phyloP scores from a whole-genome alignment of 2,888 invertebrate genomes.

The Plusia festucae region DNA sequence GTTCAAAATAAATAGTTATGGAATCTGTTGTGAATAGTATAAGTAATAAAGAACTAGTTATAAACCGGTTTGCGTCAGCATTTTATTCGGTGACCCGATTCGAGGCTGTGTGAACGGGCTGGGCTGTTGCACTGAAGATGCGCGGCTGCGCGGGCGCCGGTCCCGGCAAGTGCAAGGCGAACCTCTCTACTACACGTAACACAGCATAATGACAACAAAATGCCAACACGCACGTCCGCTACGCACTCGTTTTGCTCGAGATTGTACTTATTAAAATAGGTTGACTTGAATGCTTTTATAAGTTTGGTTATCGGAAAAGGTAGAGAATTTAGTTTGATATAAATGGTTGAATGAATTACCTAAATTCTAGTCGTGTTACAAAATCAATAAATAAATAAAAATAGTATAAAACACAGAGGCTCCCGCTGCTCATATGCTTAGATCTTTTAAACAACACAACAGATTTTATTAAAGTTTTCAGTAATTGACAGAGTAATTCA shows the following conservation, averaged over 20 bases:
- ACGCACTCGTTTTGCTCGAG: slow-evolving; percentile 45
- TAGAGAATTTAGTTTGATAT: background rate
- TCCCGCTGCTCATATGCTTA: too few species aligned
- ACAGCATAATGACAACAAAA: slow-evolving; percentile 70
- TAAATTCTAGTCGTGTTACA: too few species aligned
- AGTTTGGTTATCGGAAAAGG: slow-evolving; percentile 1
- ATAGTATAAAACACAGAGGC: too few species aligned
- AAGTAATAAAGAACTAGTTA: slow-evolving; percentile 39
- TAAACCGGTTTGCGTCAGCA: slow-evolving; percentile 55
- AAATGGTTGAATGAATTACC: too few species aligned
- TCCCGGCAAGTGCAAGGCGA: slow-evolving; percentile 78
- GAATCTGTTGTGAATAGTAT: slow-evolving; percentile 51
- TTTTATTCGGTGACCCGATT: slow-evolving; percentile 67
- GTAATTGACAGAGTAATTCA: too few species aligned
- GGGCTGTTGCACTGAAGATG: slow-evolving; percentile 82
- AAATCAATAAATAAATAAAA: too few species aligned
- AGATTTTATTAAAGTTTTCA: too few species aligned
- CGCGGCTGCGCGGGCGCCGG: slow-evolving; percentile 46
- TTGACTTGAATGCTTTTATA: slow-evolving; percentile 11
- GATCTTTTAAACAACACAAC: too few species aligned
- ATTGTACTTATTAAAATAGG: slow-evolving; percentile 19
- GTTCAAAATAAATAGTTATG: slow-evolving; percentile 43
- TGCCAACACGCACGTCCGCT: slow-evolving; percentile 50
- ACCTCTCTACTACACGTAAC: slow-evolving; percentile 75
- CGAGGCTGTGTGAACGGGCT: slow-evolving; percentile 53